phyloP scores from a whole-genome alignment of 2,113 vertebrate genomes.

The Pterocles gutturalis region DNA sequence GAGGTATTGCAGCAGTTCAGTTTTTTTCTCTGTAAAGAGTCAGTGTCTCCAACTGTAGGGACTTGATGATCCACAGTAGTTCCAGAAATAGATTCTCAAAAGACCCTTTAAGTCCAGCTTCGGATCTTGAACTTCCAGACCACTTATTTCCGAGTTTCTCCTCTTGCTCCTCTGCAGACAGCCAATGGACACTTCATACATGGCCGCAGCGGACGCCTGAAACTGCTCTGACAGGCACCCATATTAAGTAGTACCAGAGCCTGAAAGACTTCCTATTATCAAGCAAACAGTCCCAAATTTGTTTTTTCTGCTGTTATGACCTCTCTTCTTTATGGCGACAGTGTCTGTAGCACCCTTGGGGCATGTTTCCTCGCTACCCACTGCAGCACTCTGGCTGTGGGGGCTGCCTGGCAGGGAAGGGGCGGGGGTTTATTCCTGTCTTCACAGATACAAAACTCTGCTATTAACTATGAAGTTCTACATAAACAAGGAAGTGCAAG shows the following conservation, averaged over 20 bases:
- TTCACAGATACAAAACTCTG: neutral
- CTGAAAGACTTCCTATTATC: neutral
- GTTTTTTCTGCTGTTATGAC: neutral
- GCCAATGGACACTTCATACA: neutral
- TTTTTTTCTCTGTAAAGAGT: neutral
- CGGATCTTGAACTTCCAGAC: neutral
- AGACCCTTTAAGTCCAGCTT: neutral
- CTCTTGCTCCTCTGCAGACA: neutral
- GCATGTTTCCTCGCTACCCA: neutral
- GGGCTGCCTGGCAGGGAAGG: neutral
- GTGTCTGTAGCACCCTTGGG: rapidly evolving
- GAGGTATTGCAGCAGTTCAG: neutral
- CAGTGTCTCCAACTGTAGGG: neutral
- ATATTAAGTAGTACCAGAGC: neutral
- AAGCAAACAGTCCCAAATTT: neutral
- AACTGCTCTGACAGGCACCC: neutral
- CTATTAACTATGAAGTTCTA: neutral
- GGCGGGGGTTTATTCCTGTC: neutral
- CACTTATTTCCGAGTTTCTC: neutral
- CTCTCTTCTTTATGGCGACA: neutral
- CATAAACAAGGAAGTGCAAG: neutral
- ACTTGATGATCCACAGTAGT: neutral
- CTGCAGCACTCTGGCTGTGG: neutral
- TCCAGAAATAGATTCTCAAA: neutral
- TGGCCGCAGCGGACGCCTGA: neutral